Base-by-base conservation (phyloP, 2,113 vertebrate species). In the Saccopteryx leptura region DNA sequence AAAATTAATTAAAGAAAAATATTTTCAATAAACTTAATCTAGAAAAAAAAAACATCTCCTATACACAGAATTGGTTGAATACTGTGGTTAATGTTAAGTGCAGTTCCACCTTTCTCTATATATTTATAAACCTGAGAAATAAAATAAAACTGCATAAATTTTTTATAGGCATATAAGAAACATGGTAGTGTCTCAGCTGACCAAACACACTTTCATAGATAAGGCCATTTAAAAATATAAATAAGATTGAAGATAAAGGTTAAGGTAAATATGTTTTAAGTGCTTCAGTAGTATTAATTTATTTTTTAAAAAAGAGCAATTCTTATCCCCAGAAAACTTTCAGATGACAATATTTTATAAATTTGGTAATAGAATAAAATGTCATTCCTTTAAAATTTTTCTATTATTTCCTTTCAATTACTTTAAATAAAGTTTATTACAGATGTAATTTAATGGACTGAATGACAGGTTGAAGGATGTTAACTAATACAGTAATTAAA, bases 391-490 rank as follows among this genome's bases (percentile, higher is more conserved):
- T 54, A 68, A 90, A 69, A 80, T 91, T 88, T 88, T 86, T 63
- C 79, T 95, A 71, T 93, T 90, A 76, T 76, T 97, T 4, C 31
- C 80, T 90, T 91, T 93, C 80, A 92, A 84, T 93, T 90, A 91
- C 28, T 96, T 66, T 82, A 83, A 89, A 74, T 76, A 91, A 95
- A 3, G 12, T 81, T 96, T 71, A 92, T 88, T 88, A 82, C 54
- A 88, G n/a, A 95, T 88, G 24, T 80, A 90, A 91, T 65, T 90
- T 68, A 96, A 83, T 58, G 56, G 82, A 86, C 0, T 84, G 66
- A 76, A 75, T 79, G 52, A 68, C 0, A 80, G 60, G 33, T n/a
- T 91, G 19, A 4, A 89, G 46, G 75, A 74, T 2, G 1, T 33
- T 86, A 74, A 39, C 18, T 91, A 88, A 92, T 68, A 90, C 0